phyloP scores from a whole-genome alignment of 2,888 invertebrate genomes.

The Apodemia duryi region DNA sequence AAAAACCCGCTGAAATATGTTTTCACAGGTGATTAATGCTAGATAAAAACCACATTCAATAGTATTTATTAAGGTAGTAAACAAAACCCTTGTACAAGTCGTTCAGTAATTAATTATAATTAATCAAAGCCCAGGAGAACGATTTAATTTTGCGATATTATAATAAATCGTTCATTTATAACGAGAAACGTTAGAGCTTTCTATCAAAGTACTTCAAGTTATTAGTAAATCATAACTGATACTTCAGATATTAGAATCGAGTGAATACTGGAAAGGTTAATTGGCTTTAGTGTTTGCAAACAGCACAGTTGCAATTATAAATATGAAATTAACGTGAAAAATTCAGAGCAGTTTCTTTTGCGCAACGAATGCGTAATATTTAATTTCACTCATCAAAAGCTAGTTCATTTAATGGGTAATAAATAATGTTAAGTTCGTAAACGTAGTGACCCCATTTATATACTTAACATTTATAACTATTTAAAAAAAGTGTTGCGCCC shows the following conservation, averaged over 20 bases:
- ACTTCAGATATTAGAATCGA: slow-evolving; percentile 9
- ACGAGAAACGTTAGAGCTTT: neutral
- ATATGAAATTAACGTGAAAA: neutral
- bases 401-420: neutral
- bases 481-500: no score
- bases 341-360: neutral
- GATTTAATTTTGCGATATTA: neutral
- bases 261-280: neutral
- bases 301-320: neutral
- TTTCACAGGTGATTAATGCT: no score
- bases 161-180: neutral
- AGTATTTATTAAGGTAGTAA: no score
- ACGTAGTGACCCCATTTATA: no score
- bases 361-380: neutral
- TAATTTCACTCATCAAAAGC: neutral
- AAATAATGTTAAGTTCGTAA: no score
- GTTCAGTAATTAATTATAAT: no score
- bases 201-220: neutral
- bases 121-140: neutral
- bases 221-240: slow-evolving; percentile 7
- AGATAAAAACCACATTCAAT: no score
- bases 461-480: no score
- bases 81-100: no score
- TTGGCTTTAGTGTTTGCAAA: slow-evolving; percentile 11
- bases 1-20: no score